These are phyloP conservation scores for Plagodis dolabraria DNA, from an alignment of 2,888 invertebrate genomes.

Conservation along the genomic window DNA sequence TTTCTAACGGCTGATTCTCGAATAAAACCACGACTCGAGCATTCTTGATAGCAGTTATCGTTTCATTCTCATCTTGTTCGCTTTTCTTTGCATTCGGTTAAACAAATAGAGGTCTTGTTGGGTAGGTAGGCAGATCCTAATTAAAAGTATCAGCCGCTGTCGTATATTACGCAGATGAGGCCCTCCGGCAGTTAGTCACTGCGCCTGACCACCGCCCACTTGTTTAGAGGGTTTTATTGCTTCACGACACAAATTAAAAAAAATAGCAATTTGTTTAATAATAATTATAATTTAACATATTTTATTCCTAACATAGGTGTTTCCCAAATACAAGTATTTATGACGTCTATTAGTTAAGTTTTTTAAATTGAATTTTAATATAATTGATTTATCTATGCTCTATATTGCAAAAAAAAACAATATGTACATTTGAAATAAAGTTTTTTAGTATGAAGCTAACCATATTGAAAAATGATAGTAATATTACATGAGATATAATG, in stretches of 20 bases:
- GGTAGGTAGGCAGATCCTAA: conserved; percentile 75
- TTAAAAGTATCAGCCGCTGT: conserved; percentile 74
- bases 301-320: too few species aligned
- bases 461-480: background rate
- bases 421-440: background rate
- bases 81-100: conserved; percentile 67
- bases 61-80: conserved; percentile 58
- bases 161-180: conserved; percentile 70
- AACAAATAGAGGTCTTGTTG: conserved; percentile 74
- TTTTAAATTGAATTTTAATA: too few species aligned
- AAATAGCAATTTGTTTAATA: conserved; percentile 3
- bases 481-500: too few species aligned
- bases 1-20: conserved; percentile 67
- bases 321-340: too few species aligned
- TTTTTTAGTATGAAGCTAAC: background rate
- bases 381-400: too few species aligned
- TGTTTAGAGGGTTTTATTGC: conserved; percentile 64
- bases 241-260: conserved; percentile 35
- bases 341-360: too few species aligned
- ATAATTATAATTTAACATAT: too few species aligned
- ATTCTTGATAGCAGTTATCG: conserved; percentile 70
- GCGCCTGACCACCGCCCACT: conserved; percentile 68
- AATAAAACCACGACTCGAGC: conserved; percentile 65
- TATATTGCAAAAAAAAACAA: too few species aligned
- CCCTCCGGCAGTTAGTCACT: conserved; percentile 69